Evolutionary conservation across 2,113 vertebrate species (phyloP), one percentile per base, ranked within the genome.

Genomic region (Microtus pennsylvanicus): DNA sequence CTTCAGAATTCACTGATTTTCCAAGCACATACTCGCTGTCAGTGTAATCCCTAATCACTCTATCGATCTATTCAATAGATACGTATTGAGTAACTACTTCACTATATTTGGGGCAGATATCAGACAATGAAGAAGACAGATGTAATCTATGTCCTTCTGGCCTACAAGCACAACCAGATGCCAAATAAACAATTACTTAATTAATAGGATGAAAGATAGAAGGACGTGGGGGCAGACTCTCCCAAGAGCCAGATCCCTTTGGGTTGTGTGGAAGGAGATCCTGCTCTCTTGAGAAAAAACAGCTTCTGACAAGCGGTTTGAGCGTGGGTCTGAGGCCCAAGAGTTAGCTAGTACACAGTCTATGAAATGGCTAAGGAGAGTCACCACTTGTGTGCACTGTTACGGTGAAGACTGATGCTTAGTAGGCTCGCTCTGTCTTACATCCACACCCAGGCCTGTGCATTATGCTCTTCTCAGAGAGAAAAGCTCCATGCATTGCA

Each of bases 131-230:
- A 47, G 33, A 87, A 72, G 77, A 89, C 3, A 61, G 63, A 78
- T 12, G 0, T 2, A 61, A 75, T 74, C 50, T 65, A 28, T 76
- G 35, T 89, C 87, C 63, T 95, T 69, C 67, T 87, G 88, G 42
- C 52, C 63, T 63, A 55, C 30, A 19, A 88, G 67, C 91, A 35
- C 42, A 92, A 89, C 24, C 63, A 96, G 80, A 85, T 75, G 63
- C 80, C 91, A 83, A 94, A 89, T 65, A 90, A 83, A 89, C 61
- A 94, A 87, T 38, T 69, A 90, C 87, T 78, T 92, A 74, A 93
- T 81, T 90, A 80, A 94, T 90, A 67, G 95, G 52, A 30, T 75
- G 69, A 93, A 91, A 42, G 52, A 30, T 6, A n/a, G n/a, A 28
- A 69, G 83, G 69, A 58, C 76, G 80, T 33, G 81, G 30, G 30